phyloP scores from a whole-genome alignment of 2,888 invertebrate genomes.

The Homarus gammarus region DNA sequence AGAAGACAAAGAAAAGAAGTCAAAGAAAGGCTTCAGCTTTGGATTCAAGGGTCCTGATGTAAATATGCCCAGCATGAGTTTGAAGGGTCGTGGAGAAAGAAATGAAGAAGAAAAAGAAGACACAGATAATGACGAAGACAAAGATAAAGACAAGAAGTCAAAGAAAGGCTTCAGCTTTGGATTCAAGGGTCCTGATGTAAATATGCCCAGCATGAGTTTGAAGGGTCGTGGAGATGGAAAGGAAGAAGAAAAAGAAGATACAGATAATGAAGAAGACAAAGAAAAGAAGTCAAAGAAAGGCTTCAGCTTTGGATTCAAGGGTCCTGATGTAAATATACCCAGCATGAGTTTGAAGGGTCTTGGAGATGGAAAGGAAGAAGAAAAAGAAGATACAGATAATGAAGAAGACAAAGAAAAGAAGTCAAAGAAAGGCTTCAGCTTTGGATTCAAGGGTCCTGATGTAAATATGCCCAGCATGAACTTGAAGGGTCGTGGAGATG shows the following conservation, averaged over 20 bases:
- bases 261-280: slow-evolving; percentile 21
- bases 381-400: slow-evolving; percentile 34
- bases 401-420: slow-evolving; percentile 4
- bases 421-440: slow-evolving; percentile 26
- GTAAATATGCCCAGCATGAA: slow-evolving; percentile 20
- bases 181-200: slow-evolving; percentile 38
- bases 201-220: slow-evolving; percentile 5
- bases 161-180: slow-evolving; percentile 46
- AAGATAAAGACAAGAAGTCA: background rate
- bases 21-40: slow-evolving; percentile 36
- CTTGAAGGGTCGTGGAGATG: background rate
- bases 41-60: slow-evolving; percentile 40
- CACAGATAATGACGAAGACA: background rate
- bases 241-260: background rate
- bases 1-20: slow-evolving; percentile 22
- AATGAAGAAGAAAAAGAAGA: background rate
- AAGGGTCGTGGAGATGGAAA: slow-evolving; percentile 19
- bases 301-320: slow-evolving; percentile 34
- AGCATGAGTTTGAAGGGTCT: background rate
- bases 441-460: slow-evolving; percentile 4
- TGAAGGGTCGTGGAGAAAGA: background rate
- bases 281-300: slow-evolving; percentile 30
- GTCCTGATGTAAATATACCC: slow-evolving; percentile 35
- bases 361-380: background rate
- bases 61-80: slow-evolving; percentile 3